phyloP scores from a whole-genome alignment of 2,797 vertebrate genomes.

The Sebastolobus altivelis region DNA sequence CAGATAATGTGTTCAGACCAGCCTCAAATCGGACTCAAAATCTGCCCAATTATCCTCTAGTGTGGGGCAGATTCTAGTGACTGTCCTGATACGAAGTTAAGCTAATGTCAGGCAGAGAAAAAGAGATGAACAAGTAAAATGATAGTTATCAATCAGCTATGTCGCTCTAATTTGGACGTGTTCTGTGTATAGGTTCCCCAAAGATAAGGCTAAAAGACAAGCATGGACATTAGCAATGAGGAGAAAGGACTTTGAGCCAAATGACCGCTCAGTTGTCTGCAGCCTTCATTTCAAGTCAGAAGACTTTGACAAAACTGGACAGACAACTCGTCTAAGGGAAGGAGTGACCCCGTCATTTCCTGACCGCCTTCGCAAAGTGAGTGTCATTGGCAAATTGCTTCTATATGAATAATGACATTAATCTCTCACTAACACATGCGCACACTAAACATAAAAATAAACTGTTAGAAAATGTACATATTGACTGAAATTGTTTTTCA shows the following conservation, averaged over 20 bases:
- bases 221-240: neutral
- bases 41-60: neutral
- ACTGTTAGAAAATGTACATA: neutral
- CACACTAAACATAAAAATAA: fast-evolving
- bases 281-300: conserved; percentile 12
- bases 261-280: conserved; percentile 4
- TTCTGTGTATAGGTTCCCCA: conserved; percentile 15
- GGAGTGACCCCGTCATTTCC: neutral
- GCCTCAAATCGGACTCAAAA: neutral
- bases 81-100: neutral
- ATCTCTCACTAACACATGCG: neutral
- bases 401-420: neutral
- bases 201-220: neutral
- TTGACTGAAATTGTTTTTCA: neutral
- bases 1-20: neutral
- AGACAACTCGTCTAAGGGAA: neutral
- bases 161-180: neutral
- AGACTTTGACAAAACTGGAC: conserved; percentile 27
- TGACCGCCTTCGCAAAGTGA: neutral
- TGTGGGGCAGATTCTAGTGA: neutral
- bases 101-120: neutral
- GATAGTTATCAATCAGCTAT: neutral
- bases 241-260: conserved; percentile 13
- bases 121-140: neutral
- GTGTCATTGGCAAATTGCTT: neutral